Conservation (phyloP, 2,888 invertebrate species). For the Magallana nippona region DNA sequence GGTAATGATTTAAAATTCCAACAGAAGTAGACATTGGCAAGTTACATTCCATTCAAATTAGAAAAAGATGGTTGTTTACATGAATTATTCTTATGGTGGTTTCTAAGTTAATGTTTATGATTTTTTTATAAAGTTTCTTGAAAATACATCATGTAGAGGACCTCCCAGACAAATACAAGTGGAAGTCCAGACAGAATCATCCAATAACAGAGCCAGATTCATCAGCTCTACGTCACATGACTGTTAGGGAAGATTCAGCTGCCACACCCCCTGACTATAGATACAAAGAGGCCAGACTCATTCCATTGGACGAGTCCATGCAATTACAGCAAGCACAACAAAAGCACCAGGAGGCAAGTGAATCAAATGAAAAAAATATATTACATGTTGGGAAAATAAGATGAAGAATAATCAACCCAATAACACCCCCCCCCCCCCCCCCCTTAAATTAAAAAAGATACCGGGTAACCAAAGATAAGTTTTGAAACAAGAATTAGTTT, state of each 20-base stretch:
- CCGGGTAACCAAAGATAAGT: too few relatives aligned
- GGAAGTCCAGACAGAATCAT: conserved; percentile 29
- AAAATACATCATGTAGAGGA: conserved; percentile 37
- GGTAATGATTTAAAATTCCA: too few relatives aligned
- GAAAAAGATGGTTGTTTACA: not conserved
- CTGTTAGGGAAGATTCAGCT: conserved; percentile 37
- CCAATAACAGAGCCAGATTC: not conserved
- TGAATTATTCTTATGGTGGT: not conserved
- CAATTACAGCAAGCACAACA: conserved; percentile 39
- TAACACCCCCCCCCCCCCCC: too few relatives aligned
- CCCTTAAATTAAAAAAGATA: too few relatives aligned
- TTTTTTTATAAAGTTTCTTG: conserved; percentile 27
- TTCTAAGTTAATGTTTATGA: not conserved
- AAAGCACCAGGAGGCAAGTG: conserved; percentile 36
- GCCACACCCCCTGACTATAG: conserved; percentile 43
- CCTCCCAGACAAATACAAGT: conserved; percentile 39
- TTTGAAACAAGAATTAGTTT: too few relatives aligned
- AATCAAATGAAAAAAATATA: not conserved
- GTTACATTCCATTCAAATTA: not conserved
- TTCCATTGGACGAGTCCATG: conserved; percentile 45
- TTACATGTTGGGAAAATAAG: too few relatives aligned
- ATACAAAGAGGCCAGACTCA: conserved; percentile 40
- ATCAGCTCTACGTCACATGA: not conserved
- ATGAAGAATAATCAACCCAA: too few relatives aligned
- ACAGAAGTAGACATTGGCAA: too few relatives aligned